Percentiles rank a stretch among this genome's conserved stretches.
Conservation (phyloP, 2,797 vertebrate species). For the Pristis pectinata region DNA sequence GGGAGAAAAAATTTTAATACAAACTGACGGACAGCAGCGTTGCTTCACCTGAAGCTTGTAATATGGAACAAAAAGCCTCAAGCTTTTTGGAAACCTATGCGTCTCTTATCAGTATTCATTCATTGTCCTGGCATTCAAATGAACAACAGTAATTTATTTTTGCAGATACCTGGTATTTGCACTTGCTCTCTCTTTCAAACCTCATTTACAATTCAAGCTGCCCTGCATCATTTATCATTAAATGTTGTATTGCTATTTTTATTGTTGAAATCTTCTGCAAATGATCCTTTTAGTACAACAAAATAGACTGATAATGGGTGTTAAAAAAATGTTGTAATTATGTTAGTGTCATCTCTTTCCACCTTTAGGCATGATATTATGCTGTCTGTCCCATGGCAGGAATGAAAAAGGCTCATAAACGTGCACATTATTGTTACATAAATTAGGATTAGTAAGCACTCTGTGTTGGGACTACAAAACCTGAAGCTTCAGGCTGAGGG, state of each 20-base stretch:
- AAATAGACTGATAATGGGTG: slow-evolving; percentile 8
- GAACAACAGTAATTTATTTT: slow-evolving; percentile 32
- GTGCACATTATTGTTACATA: background rate
- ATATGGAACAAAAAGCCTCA: background rate
- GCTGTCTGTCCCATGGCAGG: slow-evolving; percentile 1
- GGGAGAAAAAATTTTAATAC: background rate
- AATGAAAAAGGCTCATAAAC: slow-evolving; percentile 15
- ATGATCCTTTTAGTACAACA: slow-evolving; percentile 22
- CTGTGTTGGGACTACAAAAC: background rate
- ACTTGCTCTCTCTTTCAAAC: background rate
- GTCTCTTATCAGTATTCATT: slow-evolving; percentile 8
- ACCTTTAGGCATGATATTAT: slow-evolving; percentile 26
- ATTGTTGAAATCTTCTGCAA: slow-evolving; percentile 21
- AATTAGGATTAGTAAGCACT: slow-evolving; percentile 29
- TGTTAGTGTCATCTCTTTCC: slow-evolving; percentile 21
- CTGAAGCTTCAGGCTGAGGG: background rate
- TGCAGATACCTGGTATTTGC: background rate
- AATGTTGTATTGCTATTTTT: slow-evolving; percentile 5
- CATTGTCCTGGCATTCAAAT: background rate
- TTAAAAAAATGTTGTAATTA: slow-evolving; percentile 24
- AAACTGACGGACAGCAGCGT: background rate
- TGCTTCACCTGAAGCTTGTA: background rate
- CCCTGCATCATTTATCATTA: slow-evolving; percentile 28
- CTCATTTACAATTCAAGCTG: slow-evolving; percentile 13
- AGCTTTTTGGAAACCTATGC: background rate